Conservation (phyloP, 2,113 vertebrate genomes). For the Cochlearius cochlearius region DNA sequence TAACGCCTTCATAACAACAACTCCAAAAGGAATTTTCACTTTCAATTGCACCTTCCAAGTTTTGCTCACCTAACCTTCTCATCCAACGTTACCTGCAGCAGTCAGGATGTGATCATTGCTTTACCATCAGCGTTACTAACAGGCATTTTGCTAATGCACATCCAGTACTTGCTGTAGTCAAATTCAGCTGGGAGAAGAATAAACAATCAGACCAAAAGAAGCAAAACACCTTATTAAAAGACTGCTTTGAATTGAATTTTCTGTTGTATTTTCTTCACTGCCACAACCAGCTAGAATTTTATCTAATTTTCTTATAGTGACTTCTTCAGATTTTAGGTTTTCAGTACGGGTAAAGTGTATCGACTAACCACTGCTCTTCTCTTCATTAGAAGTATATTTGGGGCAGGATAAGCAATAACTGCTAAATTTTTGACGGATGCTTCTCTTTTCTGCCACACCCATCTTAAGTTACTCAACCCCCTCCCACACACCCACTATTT, state of each 20-base stretch:
- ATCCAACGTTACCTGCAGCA: background rate
- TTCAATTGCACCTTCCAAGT: background rate
- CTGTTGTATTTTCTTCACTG: background rate
- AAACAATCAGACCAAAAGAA: background rate
- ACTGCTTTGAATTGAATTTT: background rate
- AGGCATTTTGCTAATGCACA: background rate
- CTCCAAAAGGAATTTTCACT: constrained; percentile 26
- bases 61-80: background rate
- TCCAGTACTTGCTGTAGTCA: background rate
- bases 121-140: background rate
- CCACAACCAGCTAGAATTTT: background rate
- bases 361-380: background rate
- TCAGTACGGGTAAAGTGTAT: accelerated
- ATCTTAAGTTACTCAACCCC: background rate
- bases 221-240: background rate
- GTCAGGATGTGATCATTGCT: background rate
- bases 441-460: background rate
- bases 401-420: background rate
- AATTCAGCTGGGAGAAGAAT: background rate
- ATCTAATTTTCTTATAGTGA: background rate
- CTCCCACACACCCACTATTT: background rate
- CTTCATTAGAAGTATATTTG: background rate
- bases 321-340: background rate
- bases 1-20: background rate
- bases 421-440: background rate